Evolutionary conservation across 2,888 invertebrate genomes (phyloP), one percentile per base, ranked within the genome.

Genomic region (Latrodectus elegans): DNA sequence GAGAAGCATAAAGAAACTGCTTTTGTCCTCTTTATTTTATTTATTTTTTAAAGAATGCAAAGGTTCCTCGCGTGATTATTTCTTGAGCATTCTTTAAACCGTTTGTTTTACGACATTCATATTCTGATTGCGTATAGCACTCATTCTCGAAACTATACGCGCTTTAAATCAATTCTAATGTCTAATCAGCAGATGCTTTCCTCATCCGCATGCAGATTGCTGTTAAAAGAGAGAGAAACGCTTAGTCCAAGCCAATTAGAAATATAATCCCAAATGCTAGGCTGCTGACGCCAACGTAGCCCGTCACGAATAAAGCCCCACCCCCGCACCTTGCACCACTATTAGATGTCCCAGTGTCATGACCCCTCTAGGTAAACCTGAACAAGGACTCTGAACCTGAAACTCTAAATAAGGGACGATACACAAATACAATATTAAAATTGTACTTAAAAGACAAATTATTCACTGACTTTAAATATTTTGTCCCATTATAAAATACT

Each of bases 231-330:
- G 70, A 15, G 38, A 77, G 74, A 71, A 84, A 84, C 68, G 49
- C 71, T 76, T 84, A 77, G 84, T 84, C 77, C 77, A 77, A 84
- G 72, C 84, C 84, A 76, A 84, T 84, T 84, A 84, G 84, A 84
- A 64, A 70, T n/a, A 38, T 53, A 75, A 55, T 68, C 53, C 53
- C 64, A 67, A 53, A 67, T 68, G 64, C n/a, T 51, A 10, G 17
- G 68, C 80, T 55, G 68, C 68, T 26, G 80, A 72, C 73, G 52
- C 52, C 15, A 52, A 14, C 73, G n/a, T 53, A 68, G 82, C 72
- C 68, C 77, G 72, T 84, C 84, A 84, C 84, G 84, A 77, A 76
- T 68, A 64, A 52, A 55, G 64, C 82, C 74, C 74, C 84, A 77
- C 84, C 84, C 84, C 84, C 84, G 84, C 80, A 55, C 53, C 14